Evolutionary conservation across 1,140 invertebrate species (phyloP), one percentile per base, ranked within the genome.

Genomic region (Tetramorium simillimum): DNA sequence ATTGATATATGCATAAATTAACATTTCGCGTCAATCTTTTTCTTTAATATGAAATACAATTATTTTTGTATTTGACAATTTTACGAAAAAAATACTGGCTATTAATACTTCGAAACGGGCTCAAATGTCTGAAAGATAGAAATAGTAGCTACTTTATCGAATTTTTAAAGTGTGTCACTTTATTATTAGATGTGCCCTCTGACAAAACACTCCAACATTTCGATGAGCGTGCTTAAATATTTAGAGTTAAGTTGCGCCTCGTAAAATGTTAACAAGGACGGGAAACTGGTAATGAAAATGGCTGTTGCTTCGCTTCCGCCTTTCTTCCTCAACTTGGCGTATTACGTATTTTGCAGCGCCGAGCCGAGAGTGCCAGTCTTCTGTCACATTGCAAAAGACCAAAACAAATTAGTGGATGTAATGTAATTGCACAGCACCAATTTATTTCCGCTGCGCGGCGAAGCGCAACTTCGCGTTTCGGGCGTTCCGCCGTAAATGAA

Each of bases 341-440:
- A 80, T 80, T 67, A 56, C 53, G 69, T 84, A 73, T 84, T 75
- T 84, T 58, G 69, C 43, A 49, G 56, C 69, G 56, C 24, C 53
- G 40, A 49, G 69, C 80, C 56, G 80, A 84, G 69, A 73, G 80
- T 84, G 80, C 80, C 80, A 84, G 69, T 84, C 80, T 84, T 84
- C 80, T 84, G 80, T 84, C 80, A 84, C 80, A 62, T 84, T 60
- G 80, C 80, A 84, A 84, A 84, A 60, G 80, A 84, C 80, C 80
- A 84, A 85, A 85, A 53, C 82, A 85, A 85, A 85, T 85, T 85
- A 85, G 73, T 75, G 63, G 73, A 85, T 85, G 60, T 85, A 76
- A 85, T 78, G 70, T 78, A 85, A 85, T 85, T 85, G 82, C 82
- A 65, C 58, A 75, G 58, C 82, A 24, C 49, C 75, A 85, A 85